Percentiles rank a stretch among this genome's conserved stretches.
phyloP scores from a whole-genome alignment of 2,113 vertebrate genomes.

The Dasyprocta punctata region DNA sequence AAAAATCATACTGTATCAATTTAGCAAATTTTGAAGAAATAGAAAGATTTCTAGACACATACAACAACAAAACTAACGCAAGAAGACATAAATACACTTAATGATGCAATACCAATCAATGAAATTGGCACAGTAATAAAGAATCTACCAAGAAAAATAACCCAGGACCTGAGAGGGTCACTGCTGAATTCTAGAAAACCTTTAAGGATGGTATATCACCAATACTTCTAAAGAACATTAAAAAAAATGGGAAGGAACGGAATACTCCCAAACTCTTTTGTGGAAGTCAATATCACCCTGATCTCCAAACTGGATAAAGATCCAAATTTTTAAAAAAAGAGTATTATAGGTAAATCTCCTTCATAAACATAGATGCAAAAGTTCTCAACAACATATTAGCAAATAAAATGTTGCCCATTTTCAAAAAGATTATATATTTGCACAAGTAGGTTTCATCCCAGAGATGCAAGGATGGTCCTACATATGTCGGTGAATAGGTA shows the following conservation, averaged over 20 bases:
- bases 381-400: not conserved
- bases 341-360: not conserved
- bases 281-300: not conserved
- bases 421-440: not conserved
- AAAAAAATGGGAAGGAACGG: not conserved
- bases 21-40: not conserved
- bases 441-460: not conserved
- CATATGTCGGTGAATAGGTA: not conserved
- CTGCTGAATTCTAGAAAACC: not conserved
- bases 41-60: not conserved
- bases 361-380: not conserved
- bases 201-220: not conserved
- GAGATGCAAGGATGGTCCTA: not conserved
- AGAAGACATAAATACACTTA: not conserved
- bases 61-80: not conserved
- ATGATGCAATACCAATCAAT: not conserved
- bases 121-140: not conserved
- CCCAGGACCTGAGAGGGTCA: not conserved
- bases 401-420: not conserved
- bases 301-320: not conserved
- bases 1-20: not conserved
- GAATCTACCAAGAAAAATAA: not conserved
- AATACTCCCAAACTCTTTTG: not conserved
- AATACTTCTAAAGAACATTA: not conserved
- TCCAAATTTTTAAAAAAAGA: not conserved